These are phyloP conservation scores for Ictalurus furcatus DNA, from an alignment of 2,113 vertebrate genomes.

Conservation along the genomic window DNA sequence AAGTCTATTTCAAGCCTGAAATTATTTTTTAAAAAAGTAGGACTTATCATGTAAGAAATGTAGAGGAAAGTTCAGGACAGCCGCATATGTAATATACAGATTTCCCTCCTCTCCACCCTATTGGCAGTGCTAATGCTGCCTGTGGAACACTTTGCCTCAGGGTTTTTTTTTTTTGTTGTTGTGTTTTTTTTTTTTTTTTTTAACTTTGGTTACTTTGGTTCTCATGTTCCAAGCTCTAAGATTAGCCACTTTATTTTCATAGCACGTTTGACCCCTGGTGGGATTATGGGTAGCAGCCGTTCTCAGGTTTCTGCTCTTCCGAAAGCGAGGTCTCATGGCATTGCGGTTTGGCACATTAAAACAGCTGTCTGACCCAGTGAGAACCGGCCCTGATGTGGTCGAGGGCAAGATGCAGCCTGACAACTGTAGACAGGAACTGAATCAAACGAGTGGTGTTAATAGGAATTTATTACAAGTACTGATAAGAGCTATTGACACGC, in stretches of 20 bases:
- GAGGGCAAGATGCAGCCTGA: not conserved
- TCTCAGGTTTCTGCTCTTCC: conserved; percentile 37
- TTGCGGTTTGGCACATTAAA: not conserved
- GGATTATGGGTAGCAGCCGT: conserved; percentile 29
- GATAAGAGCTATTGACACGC: not conserved
- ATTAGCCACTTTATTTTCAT: conserved; percentile 51
- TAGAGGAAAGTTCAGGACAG: conserved; percentile 31
- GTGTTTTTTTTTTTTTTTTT: not conserved
- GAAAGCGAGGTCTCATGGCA: not conserved
- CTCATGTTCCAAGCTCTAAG: conserved; percentile 51
- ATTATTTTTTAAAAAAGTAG: not conserved
- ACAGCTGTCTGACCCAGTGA: conserved; percentile 3
- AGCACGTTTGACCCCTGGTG: conserved; percentile 28
- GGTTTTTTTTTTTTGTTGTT: not conserved
- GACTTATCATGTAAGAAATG: not conserved
- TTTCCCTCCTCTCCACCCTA: not conserved
- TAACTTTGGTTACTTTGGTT: conserved; percentile 39
- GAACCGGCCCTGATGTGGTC: conserved; percentile 20
- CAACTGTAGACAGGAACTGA: not conserved
- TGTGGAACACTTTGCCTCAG: conserved; percentile 18
- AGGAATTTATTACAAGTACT: not conserved
- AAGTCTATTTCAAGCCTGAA: not conserved
- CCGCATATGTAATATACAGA: not conserved
- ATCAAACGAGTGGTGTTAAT: not conserved
- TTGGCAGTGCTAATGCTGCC: conserved; percentile 1